Base-by-base conservation (phyloP, 2,888 invertebrate genomes). In the Habrosyne pyritoides region DNA sequence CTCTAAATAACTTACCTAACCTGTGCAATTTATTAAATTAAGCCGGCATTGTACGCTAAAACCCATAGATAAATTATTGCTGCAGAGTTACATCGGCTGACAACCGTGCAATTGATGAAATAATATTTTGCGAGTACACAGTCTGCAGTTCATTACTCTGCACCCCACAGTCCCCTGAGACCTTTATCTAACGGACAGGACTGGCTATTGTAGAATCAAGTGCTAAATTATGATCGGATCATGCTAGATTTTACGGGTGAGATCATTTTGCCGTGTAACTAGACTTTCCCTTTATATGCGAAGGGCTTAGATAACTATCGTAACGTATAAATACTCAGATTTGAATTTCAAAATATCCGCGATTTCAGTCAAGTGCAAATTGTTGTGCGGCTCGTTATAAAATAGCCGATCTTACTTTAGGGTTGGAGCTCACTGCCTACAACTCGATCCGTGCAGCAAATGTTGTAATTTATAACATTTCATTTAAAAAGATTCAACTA, bases 201-300 rank as follows among this genome's bases (percentile, higher is more conserved):
- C 79, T 69, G 67, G 79, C 83, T 76, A 84, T 86, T 86, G 83
- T 84, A 77, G 76, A 77, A 81, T 82, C 80, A 75, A 82, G 83
- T 82, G 81, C 83, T 89, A 87, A 87, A 84, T 87, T 85, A 86
- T 82, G 83, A 84, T 83, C 74, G 78, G 81, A 84, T 81, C 79
- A 82, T 75, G 77, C 74, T 75, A 79, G 80, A 84, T 86, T 84
- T 84, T 77, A 79, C 74, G 71, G 64, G 68, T 75, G 73, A 74
- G 77, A 84, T 83, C 81, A 79, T 81, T 84, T 77, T 71, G 53
- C 53, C 33, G 21, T 33, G 21, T 12, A 33, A 48, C 64, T 55
- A 54, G 52, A 73, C 74, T 72, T 73, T 77, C 75, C 65, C 71
- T 71, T 59, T 50, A 65, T 63, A 63, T 46, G 58, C 66, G 58